Base-by-base conservation (phyloP, 1,140 invertebrate species). In the Cydia amplana region DNA sequence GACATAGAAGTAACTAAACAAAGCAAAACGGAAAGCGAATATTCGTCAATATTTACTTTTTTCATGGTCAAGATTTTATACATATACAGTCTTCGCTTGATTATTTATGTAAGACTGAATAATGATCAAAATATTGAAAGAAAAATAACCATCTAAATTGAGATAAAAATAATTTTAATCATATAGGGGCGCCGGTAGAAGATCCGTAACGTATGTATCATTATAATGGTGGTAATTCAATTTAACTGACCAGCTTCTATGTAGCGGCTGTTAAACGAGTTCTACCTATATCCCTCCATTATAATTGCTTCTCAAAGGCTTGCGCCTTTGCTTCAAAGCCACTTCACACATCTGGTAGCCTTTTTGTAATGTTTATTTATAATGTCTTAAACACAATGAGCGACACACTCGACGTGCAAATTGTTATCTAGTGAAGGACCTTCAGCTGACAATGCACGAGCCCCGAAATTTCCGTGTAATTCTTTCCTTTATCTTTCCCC, bases 391-490 rank as follows among this genome's bases (percentile, higher is more conserved):
- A 88, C 80, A 88, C 88, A 92, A 92, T 85, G 78, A 73, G 20
- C n/a, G 72, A 81, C 85, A 80, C 76, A 86, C 84, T 86, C 80
- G 80, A 91, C 80, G 85, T 86, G 85, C 89, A 90, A 92, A 91
- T 93, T 91, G 85, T 91, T 82, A 88, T 90, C 89, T 87, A 88
- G 85, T 87, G 82, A 85, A 87, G 80, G 76, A 76, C 83, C 74
- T 46, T 12, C 74, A 82, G 74, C 78, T 81, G 76, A 91, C 88
- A 91, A 91, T 83, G 89, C 78, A 83, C 83, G 89, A 85, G 85
- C 88, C 85, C 86, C 78, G 74, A 88, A 86, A 89, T 91, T 87
- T 91, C 90, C 88, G 85, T 93, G 86, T 93, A 93, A 91, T 91
- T 89, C 88, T 87, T 80, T 75, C 87, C 82, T 87, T 91, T 91